Evolutionary conservation across 2,113 vertebrate genomes (phyloP).

Genomic region (Pungitius pungitius): DNA sequence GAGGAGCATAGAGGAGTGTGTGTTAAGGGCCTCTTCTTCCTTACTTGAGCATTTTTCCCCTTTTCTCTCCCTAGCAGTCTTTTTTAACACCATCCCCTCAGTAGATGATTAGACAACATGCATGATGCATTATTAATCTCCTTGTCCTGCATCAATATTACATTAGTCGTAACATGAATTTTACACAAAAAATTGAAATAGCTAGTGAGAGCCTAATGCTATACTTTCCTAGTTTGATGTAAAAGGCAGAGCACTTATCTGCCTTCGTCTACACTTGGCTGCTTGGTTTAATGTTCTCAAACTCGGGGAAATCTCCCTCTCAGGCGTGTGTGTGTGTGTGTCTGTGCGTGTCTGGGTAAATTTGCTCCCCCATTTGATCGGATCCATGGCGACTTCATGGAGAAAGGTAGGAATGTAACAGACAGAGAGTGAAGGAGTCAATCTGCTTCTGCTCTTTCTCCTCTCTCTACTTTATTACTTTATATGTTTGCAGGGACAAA

Average conservation of each 20-base stretch:
- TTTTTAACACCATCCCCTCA: constrained; percentile 53
- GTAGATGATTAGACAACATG: constrained; percentile 70
- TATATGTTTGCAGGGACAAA: constrained; percentile 27
- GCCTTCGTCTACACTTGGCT: constrained; percentile 9
- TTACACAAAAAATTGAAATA: constrained; percentile 51
- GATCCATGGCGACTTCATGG: constrained; percentile 70
- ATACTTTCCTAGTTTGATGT: constrained; percentile 4
- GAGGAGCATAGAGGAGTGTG: constrained; percentile 33
- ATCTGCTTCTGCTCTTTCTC: constrained; percentile 27
- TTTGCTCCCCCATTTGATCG: constrained; percentile 59
- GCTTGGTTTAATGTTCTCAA: neutral
- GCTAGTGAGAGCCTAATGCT: constrained; percentile 32
- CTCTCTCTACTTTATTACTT: constrained; percentile 52
- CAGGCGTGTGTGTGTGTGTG: constrained; percentile 5
- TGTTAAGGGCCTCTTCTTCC: constrained; percentile 13
- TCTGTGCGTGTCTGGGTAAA: constrained; percentile 35
- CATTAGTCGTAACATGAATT: constrained; percentile 63
- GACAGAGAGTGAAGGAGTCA: constrained; percentile 40
- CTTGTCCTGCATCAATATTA: constrained; percentile 67
- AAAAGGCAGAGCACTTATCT: constrained; percentile 26
- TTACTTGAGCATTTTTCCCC: constrained; percentile 23
- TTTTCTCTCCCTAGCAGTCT: constrained; percentile 23
- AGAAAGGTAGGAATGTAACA: constrained; percentile 80
- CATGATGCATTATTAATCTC: constrained; percentile 71
- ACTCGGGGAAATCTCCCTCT: neutral